Base-by-base conservation (phyloP, 2,113 vertebrate genomes). In the Hemibagrus wyckioides region DNA sequence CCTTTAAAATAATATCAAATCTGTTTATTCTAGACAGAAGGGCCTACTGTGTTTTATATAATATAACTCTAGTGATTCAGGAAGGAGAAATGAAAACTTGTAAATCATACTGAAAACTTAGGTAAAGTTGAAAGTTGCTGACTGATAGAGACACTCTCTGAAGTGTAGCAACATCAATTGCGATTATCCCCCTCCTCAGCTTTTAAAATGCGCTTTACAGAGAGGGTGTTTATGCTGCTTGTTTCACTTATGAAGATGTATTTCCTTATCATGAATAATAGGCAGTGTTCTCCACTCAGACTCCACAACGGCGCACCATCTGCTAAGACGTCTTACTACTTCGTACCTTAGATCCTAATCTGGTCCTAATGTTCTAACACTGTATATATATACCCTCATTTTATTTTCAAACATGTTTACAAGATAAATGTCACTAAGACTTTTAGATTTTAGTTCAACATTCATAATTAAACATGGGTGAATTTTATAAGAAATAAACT, bases 401-500 rank as follows among this genome's bases (percentile, higher is more conserved):
- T 65, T 25, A 81, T 59, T 14, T 41, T 61, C 63, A 36, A 59
- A 54, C 14, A 21, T 80, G 23, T 50, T 76, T 50, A 2, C 0
- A 50, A 14, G 41, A 76, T 76, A 13, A 6, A 19, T 77, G 50
- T 52, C 15, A 50, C 25, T 52, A 77, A 48, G 28, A 77, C 2
- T 28, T 1, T 28, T 1, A 28, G 4, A 17, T 52, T 77, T 19
- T 77, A 77, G 11, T 50, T n/a, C 7, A 44, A 44, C 3, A 44
- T 44, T 44, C 7, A 44, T 44, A 44, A 44, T 48, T 17, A 71
- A 75, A 13, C 41, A 48, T 15, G 25, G 5, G 10, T 76, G 10
- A 41, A 73, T 8, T 25, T 73, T 73, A 25, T 25, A 41, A 73
- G 39, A 73, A 48, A n/a, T 25, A 28, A 48, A 87, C 92, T 91